phyloP scores from a whole-genome alignment of 1,140 invertebrate genomes.

The Drosophila burlai region DNA sequence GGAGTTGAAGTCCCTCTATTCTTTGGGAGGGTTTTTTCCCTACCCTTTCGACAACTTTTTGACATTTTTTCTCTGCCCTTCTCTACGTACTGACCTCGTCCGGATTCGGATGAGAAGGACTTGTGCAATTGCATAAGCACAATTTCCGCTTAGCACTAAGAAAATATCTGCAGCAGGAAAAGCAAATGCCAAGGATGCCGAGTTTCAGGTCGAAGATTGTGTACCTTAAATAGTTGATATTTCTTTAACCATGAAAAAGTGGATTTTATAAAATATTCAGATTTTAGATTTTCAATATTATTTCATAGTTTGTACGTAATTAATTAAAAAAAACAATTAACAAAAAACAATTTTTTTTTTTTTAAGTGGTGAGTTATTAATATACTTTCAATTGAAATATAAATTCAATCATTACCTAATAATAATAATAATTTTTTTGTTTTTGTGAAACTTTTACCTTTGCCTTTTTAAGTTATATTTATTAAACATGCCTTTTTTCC shows the following conservation, averaged over 20 bases:
- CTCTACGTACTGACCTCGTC: conserved; percentile 41
- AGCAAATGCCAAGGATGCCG: conserved; percentile 7
- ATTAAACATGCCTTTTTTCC: neutral
- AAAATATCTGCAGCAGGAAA: conserved; percentile 48
- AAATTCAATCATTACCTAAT: no score
- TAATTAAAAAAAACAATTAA: no score
- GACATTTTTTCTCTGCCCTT: conserved; percentile 23
- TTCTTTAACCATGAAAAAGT: neutral
- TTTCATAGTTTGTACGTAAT: no score
- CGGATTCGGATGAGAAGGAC: conserved; percentile 43
- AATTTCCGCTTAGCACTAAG: conserved; percentile 69
- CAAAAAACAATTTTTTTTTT: no score
- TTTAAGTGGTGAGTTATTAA: no score
- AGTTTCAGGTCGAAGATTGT: conserved; percentile 1
- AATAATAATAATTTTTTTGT: no score
- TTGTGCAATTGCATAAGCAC: conserved; percentile 72
- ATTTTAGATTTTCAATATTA: no score
- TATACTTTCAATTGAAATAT: no score
- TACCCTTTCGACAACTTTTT: conserved; percentile 31
- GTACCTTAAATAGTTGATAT: neutral
- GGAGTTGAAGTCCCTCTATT: conserved; percentile 34
- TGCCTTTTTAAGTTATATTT: neutral
- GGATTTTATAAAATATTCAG: no score
- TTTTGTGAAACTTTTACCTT: no score
- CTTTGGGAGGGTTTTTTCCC: conserved; percentile 5